Evolutionary conservation across 1,140 invertebrate genomes (phyloP).

Genomic region (Pogonomyrmex barbatus): DNA sequence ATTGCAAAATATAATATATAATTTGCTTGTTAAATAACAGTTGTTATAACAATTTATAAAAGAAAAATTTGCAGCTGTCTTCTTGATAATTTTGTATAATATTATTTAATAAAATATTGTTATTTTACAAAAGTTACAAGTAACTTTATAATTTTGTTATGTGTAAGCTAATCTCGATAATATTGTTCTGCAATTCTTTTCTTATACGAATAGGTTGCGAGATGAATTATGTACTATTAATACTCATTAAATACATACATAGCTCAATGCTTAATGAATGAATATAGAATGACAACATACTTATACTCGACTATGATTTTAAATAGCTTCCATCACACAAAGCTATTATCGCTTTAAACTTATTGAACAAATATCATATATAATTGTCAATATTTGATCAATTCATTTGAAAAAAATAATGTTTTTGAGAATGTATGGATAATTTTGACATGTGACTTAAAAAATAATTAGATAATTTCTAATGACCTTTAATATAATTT

Average conservation of each 20-base stretch:
- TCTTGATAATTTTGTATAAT: not conserved
- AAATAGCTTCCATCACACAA: not conserved
- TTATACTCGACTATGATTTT: constrained; percentile 10
- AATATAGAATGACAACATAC: not conserved
- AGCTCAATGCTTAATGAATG: not conserved
- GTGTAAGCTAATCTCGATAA: not conserved
- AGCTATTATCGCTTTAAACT: not conserved
- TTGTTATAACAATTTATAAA: not conserved
- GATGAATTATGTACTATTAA: not conserved
- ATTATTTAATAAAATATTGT: not conserved
- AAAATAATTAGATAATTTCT: not conserved
- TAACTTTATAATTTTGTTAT: not conserved
- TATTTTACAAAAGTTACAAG: not conserved
- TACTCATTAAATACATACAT: not conserved
- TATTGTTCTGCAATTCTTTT: not conserved
- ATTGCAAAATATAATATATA: not conserved
- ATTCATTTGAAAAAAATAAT: constrained; percentile 13
- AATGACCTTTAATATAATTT: not conserved
- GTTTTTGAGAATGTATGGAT: not conserved
- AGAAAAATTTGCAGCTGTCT: not conserved
- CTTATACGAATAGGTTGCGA: not conserved
- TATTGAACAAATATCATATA: not conserved
- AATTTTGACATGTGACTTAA: not conserved
- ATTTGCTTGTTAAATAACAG: not conserved
- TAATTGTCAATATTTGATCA: not conserved